phyloP scores from a whole-genome alignment of 2,888 invertebrate genomes.

The Troides aeacus region DNA sequence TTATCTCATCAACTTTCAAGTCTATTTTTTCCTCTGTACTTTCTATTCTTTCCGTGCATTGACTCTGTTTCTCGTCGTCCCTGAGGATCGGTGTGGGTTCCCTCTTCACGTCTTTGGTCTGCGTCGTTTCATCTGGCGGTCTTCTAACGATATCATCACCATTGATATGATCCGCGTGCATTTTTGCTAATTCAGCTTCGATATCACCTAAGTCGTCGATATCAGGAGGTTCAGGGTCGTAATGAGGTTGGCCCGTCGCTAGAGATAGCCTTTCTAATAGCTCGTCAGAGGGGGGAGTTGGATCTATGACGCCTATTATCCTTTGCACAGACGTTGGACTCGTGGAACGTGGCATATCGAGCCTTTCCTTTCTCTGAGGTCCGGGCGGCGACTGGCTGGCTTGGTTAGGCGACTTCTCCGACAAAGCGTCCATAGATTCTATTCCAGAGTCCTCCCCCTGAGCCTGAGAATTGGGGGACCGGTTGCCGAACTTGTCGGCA shows the following conservation, averaged over 20 bases:
- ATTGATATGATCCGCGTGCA: constrained; percentile 76
- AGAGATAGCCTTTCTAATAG: constrained; percentile 55
- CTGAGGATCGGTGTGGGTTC: constrained; percentile 56
- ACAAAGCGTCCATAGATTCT: constrained; percentile 95
- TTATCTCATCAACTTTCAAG: constrained; percentile 33
- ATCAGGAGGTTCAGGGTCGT: constrained; percentile 61
- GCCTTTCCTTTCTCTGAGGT: constrained; percentile 64
- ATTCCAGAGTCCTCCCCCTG: constrained; percentile 95
- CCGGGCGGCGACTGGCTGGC: constrained; percentile 86
- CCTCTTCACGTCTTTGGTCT: constrained; percentile 50
- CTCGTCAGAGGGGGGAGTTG: constrained; percentile 57
- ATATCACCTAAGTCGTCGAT: constrained; percentile 82
- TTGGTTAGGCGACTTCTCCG: constrained; percentile 94
- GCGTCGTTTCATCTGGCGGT: constrained; percentile 39
- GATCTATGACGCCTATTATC: constrained; percentile 66
- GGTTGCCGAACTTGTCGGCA: constrained; percentile 61
- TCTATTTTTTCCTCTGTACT: constrained; percentile 35
- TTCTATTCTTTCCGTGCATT: constrained; percentile 33
- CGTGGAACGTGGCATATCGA: constrained; percentile 69
- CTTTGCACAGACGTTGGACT: constrained; percentile 70
- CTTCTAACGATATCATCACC: constrained; percentile 56
- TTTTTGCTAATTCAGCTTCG: constrained; percentile 85
- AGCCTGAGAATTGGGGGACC: constrained; percentile 75
- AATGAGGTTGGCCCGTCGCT: constrained; percentile 52
- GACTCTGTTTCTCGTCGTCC: constrained; percentile 41